phyloP scores from a whole-genome alignment of 1,140 invertebrate species.

The Brevipalpus yothersi region DNA sequence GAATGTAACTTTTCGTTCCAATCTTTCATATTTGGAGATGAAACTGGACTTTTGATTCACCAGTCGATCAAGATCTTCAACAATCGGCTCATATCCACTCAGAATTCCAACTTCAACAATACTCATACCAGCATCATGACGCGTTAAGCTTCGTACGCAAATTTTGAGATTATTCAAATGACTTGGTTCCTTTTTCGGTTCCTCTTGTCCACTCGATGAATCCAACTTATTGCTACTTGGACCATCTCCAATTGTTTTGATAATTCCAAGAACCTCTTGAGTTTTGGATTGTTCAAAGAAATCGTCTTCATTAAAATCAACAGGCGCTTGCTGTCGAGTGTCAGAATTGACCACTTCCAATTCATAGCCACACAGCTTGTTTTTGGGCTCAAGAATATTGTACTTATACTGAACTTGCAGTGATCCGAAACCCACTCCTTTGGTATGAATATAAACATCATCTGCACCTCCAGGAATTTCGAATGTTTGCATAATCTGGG shows the following conservation, averaged over 20 bases:
- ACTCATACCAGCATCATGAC: constrained; percentile 14
- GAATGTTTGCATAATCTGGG: constrained; percentile 12
- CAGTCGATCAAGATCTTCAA: constrained; percentile 14
- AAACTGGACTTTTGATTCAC: neutral
- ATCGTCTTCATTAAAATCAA: neutral
- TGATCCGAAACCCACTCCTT: constrained; percentile 19
- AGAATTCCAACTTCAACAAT: constrained; percentile 20
- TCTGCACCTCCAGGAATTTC: constrained; percentile 6
- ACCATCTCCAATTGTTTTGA: neutral
- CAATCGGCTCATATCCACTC: constrained; percentile 17
- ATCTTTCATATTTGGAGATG: neutral
- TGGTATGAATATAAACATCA: constrained; percentile 13
- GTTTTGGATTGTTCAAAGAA: neutral
- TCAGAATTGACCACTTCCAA: constrained; percentile 9
- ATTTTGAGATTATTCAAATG: constrained; percentile 1
- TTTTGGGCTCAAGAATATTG: constrained; percentile 16
- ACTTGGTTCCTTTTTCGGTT: neutral
- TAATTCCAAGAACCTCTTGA: neutral
- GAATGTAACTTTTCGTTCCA: neutral
- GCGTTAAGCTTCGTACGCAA: neutral
- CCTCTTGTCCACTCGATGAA: neutral
- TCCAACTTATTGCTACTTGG: neutral
- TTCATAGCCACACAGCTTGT: constrained; percentile 14
- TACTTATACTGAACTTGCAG: constrained; percentile 19
- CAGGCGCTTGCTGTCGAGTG: neutral